Evolutionary conservation across 2,888 invertebrate genomes (phyloP), one percentile per base, ranked within the genome.

Genomic region (Candidula unifasciata): DNA sequence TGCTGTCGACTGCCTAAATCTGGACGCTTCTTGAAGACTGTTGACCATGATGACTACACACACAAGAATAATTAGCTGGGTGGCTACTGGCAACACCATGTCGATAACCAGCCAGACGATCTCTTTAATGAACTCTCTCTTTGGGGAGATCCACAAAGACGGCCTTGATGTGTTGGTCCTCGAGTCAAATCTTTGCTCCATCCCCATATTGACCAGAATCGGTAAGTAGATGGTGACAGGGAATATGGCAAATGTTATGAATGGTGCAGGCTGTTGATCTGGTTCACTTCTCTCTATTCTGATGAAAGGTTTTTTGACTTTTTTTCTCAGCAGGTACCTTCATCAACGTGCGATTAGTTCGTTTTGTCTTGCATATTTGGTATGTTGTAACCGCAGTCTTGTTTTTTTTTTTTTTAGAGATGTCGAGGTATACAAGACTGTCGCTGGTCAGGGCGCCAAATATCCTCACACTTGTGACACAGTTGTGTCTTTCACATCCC

Each of bases 121-220:
- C 13, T 52, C 57, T 76, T 76, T 76, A 54, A 76, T 54, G 6
- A 52, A 30, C 30, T 76, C 76, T 21, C 76, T 27, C 2, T n/a
- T 27, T 3, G 52, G 44, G n/a, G 76, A 76, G 6, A 52, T n/a
- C 76, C 76, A 57, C 52, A 52, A 21, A 3, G 30, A 16, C 18
- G 27, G 57, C 30, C 76, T 10, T 8, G 76, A 21, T 0, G 27
- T 57, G 54, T 76, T 76, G 30, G 33, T 54, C 18, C 13, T 27
- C 3, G 6, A 33, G 27, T 54, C 54, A 33, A 27, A 27, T 3
- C 27, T 30, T 18, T 33, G 5, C 2, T 3, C 54, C 76, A 76
- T 76, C 21, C 57, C 57, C 76, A 76, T 76, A 27, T 76, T 52
- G 18, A 37, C 76, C 21, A 76, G 52, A 57, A 76, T n/a, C 0